phyloP scores from a whole-genome alignment of 2,888 invertebrate species.

The Meghimatium bilineatum region DNA sequence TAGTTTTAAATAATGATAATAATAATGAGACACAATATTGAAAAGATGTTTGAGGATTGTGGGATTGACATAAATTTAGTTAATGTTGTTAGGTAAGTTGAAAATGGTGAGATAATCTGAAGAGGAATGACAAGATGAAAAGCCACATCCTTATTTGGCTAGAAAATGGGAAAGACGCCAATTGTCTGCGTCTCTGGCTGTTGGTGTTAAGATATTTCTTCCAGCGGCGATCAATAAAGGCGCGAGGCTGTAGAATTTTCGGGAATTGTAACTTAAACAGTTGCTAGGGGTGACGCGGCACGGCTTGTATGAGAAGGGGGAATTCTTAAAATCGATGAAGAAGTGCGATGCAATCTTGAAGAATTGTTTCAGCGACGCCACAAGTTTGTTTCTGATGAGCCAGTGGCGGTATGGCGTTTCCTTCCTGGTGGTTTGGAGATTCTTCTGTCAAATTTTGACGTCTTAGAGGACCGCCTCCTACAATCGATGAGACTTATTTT shows the following conservation, averaged over 20 bases:
- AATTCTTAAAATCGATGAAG: conserved; percentile 18
- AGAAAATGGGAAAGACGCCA: neutral
- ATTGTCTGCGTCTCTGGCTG: neutral
- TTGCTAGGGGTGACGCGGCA: neutral
- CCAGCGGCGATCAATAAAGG: conserved; percentile 14
- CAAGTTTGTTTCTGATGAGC: neutral
- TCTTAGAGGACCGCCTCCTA: neutral
- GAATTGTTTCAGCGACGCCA: neutral
- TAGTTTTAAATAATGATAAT: neutral
- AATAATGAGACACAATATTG: neutral
- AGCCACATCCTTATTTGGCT: neutral
- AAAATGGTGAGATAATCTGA: too few relatives aligned
- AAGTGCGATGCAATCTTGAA: conserved; percentile 18
- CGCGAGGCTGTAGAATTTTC: neutral
- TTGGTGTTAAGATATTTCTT: neutral
- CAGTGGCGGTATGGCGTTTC: neutral
- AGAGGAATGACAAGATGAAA: neutral
- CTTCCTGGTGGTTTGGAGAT: neutral
- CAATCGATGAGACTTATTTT: neutral
- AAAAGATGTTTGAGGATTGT: too few relatives aligned
- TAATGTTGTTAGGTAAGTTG: too few relatives aligned
- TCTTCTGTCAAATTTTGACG: neutral
- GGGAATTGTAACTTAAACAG: neutral
- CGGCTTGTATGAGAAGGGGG: neutral
- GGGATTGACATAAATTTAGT: too few relatives aligned